A percentile compares a stretch with the other conserved stretches of the same genome.
These are phyloP conservation scores for Drosophila paranaensis DNA, from an alignment of 2,888 invertebrate species.

Conservation along the genomic window DNA sequence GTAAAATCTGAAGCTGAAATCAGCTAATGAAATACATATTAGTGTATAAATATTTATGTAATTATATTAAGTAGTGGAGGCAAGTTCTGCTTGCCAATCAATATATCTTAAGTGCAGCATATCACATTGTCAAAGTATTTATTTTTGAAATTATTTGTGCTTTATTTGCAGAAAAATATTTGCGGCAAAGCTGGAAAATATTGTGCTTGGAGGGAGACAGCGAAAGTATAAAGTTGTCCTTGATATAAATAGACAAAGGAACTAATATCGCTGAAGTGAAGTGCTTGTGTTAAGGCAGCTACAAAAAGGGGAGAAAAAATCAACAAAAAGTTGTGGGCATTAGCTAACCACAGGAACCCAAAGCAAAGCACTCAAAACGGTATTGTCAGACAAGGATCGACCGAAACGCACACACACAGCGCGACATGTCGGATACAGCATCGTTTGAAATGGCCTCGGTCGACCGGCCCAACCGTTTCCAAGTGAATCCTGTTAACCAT, in stretches of 20 bases:
- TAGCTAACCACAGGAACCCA: conserved; percentile 28
- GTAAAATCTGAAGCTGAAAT: not conserved
- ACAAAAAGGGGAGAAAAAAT: not conserved
- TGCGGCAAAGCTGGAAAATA: conserved; percentile 4
- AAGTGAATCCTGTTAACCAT: conserved; percentile 85
- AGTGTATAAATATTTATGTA: not conserved
- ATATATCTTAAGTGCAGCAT: not conserved
- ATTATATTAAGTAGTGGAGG: not conserved
- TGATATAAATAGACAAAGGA: conserved; percentile 27
- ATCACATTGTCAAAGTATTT: not conserved
- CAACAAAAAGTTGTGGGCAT: conserved; percentile 35
- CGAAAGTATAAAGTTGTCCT: conserved; percentile 7
- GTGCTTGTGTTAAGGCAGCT: conserved; percentile 11
- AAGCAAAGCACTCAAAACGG: conserved; percentile 15
- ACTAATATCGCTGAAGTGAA: conserved; percentile 33
- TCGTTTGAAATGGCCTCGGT: conserved; percentile 83
- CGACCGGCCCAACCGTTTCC: conserved; percentile 84
- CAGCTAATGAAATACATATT: not conserved
- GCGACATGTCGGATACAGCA: conserved; percentile 82
- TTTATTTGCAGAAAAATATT: conserved; percentile 34
- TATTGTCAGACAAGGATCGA: conserved; percentile 28
- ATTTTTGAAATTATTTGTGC: conserved; percentile 14
- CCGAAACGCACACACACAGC: conserved; percentile 12
- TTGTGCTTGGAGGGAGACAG: conserved; percentile 1
- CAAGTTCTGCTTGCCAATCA: not conserved